Conservation (phyloP, 2,113 vertebrate genomes). For the Microcebus murinus region DNA sequence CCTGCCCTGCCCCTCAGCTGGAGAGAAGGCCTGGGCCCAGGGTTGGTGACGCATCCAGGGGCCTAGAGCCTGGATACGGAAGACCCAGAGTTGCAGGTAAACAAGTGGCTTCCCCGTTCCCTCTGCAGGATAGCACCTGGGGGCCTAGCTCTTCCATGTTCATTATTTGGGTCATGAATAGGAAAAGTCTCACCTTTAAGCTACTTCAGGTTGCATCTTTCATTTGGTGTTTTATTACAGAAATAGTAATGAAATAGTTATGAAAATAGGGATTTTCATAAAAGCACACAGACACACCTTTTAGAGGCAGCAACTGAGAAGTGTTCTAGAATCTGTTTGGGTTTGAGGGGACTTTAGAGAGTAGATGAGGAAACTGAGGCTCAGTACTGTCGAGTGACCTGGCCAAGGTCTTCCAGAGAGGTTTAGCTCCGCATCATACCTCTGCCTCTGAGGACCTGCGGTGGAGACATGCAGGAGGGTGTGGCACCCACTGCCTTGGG, state of each 20-base stretch:
- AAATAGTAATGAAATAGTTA: not conserved
- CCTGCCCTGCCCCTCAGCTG: not conserved
- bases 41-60: not conserved
- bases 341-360: not conserved
- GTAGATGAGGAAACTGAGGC: not conserved
- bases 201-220: not conserved
- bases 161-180: not conserved
- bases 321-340: not conserved
- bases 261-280: not conserved
- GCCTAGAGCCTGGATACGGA: not conserved
- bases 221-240: not conserved
- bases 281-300: not conserved
- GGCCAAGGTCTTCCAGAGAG: not conserved
- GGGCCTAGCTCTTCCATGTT: not conserved
- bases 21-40: not conserved
- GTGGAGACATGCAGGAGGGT: rapidly evolving
- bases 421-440: rapidly evolving
- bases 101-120: not conserved
- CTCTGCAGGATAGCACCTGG: not conserved
- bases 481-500: rapidly evolving
- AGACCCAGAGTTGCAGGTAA: conserved; percentile 47
- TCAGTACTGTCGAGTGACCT: not conserved
- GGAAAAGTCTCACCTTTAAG: not conserved
- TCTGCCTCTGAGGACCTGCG: rapidly evolving
- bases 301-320: not conserved